Base-by-base conservation (phyloP, 2,888 invertebrate species). In the Dynastes hyllus region DNA sequence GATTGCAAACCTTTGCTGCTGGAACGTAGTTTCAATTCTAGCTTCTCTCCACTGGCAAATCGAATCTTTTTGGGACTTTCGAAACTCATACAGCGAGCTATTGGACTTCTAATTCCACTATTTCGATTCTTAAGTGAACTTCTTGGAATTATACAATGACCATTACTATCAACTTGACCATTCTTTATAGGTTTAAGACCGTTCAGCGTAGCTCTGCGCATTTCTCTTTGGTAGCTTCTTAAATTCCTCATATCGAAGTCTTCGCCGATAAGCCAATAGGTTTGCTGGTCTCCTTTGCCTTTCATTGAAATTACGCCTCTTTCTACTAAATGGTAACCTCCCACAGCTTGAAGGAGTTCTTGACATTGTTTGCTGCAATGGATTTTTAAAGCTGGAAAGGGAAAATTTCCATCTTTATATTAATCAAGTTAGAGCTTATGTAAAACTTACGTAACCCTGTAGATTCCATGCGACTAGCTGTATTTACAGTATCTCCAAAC, bases 401-500 rank as follows among this genome's bases (percentile, higher is more conserved):
- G 11, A 11, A 45, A 45, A 8, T 11, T 45, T 45, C 8, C 0
- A 45, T 45, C 11, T 45, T 11, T 2, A 2, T 45, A 11, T 11
- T 40, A 9, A 40, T 40, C 9, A 45, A 45, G 45, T 8, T 11
- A 2, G 45, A 11, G 11, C 8, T 45, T 45, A 45, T 45, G 4
- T 11, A 8, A 29, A 81, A 90, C 92, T 92, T 88, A 95, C 95
- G 93, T 80, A 92, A 91, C 80, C 96, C 96, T 0, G 95, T 95
- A 0, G 96, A 96, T 89, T 96, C 96, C 92, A 96, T 95, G 27
- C 96, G 91, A 79, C 95, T 95, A 0, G 96, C 95, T 0, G 97
- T 97, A 86, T 97, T 97, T 0, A 97, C 97, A 0, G 97, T 97
- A 86, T 97, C 97, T 0, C 97, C 97, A 85, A 97, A 97, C 2